Percentiles rank a stretch among this genome's conserved stretches.
phyloP scores from a whole-genome alignment of 35 echinoderm and acorn worm species.

The Anneissia japonica region DNA sequence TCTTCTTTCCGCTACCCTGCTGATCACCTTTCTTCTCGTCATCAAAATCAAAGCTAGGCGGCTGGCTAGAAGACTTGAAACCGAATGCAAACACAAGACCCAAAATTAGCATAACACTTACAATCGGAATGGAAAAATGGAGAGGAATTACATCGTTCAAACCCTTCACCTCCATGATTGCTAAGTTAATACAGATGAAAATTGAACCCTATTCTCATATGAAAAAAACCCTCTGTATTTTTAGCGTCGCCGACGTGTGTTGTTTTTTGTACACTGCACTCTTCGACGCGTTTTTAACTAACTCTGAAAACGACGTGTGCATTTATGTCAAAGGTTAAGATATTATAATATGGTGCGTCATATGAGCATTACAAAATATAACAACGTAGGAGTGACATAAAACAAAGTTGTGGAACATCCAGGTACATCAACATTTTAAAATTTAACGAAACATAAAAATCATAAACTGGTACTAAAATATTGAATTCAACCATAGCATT shows the following conservation, averaged over 20 bases:
- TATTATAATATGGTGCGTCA: not conserved
- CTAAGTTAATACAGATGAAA: not conserved
- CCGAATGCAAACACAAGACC: constrained; percentile 13
- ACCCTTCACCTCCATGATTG: not conserved
- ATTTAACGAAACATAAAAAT: too few relatives aligned
- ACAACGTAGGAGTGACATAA: too few relatives aligned
- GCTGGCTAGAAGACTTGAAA: constrained; percentile 12
- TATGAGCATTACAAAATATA: too few relatives aligned
- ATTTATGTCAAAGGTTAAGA: not conserved
- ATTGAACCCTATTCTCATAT: not conserved
- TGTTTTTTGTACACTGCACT: too few relatives aligned
- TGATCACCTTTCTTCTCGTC: not conserved
- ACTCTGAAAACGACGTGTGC: not conserved
- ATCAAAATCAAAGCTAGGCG: constrained; percentile 9
- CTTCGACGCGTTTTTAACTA: too few relatives aligned
- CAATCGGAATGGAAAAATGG: constrained; percentile 8
- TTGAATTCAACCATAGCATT: too few relatives aligned
- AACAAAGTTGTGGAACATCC: too few relatives aligned
- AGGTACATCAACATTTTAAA: too few relatives aligned
- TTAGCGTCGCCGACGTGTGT: too few relatives aligned
- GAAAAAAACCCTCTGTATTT: too few relatives aligned
- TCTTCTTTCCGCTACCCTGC: not conserved
- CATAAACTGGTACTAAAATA: too few relatives aligned
- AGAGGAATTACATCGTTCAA: not conserved
- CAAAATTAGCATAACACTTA: constrained; percentile 13